Evolutionary conservation across 2,797 vertebrate genomes (phyloP).

Genomic region (Myotis daubentonii): DNA sequence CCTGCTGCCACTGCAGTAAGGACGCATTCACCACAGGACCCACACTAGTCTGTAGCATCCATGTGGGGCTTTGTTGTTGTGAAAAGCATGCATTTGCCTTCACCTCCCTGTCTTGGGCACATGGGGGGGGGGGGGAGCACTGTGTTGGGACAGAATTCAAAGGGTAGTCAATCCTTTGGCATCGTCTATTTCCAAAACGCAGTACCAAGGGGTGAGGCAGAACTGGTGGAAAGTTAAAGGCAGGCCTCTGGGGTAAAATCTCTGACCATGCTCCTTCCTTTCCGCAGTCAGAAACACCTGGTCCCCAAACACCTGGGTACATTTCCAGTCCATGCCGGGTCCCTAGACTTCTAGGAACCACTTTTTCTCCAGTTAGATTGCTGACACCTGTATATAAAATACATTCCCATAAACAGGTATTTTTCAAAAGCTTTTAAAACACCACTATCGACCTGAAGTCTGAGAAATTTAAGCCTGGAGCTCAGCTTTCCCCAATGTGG

Average conservation of each 20-base stretch:
- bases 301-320: not conserved
- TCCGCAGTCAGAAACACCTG: not conserved
- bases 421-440: slow-evolving; percentile 26
- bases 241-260: not conserved
- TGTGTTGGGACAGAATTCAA: not conserved
- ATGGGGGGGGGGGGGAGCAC: not conserved
- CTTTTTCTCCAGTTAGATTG: not conserved
- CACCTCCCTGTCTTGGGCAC: not conserved
- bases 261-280: not conserved
- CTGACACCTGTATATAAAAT: not conserved
- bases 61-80: accelerated
- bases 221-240: not conserved
- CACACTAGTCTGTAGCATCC: no score
- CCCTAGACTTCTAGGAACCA: not conserved
- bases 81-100: not conserved
- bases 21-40: no score
- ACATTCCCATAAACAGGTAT: slow-evolving; percentile 4
- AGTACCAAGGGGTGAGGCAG: not conserved
- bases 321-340: not conserved
- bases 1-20: not conserved
- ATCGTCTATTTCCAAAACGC: not conserved
- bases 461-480: slow-evolving; percentile 31
- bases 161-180: not conserved
- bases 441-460: not conserved
- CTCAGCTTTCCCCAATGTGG: not conserved